Evolutionary conservation across 2,888 invertebrate genomes (phyloP).

Genomic region (Acleris emargana): DNA sequence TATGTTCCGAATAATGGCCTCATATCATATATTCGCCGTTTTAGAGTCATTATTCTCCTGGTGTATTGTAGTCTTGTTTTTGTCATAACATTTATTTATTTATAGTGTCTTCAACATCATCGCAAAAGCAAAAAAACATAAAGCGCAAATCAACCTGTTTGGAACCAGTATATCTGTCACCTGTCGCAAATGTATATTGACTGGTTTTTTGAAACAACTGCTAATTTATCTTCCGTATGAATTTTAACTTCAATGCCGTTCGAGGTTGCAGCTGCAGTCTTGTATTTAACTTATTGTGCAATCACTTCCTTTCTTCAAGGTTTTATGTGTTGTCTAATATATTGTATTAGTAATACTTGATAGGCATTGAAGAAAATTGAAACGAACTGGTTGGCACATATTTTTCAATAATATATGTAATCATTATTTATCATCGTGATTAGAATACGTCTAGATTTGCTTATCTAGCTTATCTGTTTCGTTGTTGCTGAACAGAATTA

Average conservation of each 20-base stretch:
- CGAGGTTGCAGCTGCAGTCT: background rate
- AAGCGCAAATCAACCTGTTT: constrained; percentile 6
- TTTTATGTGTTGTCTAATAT: too few relatives aligned
- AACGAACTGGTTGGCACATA: background rate
- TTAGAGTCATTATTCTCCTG: background rate
- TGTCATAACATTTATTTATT: background rate
- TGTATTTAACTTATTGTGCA: background rate
- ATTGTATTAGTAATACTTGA: too few relatives aligned
- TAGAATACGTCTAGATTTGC: background rate
- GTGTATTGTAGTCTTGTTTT: background rate
- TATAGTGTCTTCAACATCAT: background rate
- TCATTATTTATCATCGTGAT: background rate
- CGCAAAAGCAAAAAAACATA: background rate
- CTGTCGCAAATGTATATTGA: constrained; percentile 13
- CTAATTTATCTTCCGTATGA: constrained; percentile 7
- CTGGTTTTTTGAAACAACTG: constrained; percentile 20
- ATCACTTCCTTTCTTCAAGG: background rate
- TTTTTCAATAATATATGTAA: background rate
- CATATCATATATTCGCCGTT: background rate
- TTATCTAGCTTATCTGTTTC: background rate
- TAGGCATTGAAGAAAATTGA: background rate
- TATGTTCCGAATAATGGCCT: background rate
- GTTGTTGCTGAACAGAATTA: background rate
- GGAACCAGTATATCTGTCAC: constrained; percentile 18
- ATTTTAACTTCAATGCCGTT: constrained; percentile 6